Percentiles rank a stretch among this genome's conserved stretches.
Conservation (phyloP, 2,888 invertebrate genomes). For the Adelognathus sp. region DNA sequence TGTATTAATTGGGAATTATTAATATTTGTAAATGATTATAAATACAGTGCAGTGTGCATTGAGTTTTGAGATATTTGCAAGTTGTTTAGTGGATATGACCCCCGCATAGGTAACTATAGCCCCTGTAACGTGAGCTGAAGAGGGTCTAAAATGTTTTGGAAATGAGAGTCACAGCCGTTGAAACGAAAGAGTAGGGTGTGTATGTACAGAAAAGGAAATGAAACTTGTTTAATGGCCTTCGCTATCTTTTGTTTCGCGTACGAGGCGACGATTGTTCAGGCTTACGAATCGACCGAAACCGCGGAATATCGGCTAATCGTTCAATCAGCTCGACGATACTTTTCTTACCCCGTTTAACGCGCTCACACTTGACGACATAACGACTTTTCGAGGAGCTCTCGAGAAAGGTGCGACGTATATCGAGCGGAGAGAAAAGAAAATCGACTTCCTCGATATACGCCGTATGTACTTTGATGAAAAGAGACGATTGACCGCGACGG, state of each 20-base stretch:
- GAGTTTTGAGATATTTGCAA: no score
- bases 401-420: background rate
- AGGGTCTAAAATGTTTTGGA: background rate
- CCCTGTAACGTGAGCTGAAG: background rate
- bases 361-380: background rate
- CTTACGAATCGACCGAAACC: background rate
- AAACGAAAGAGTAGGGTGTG: slow-evolving; percentile 29
- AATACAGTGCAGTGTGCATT: no score
- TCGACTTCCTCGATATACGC: background rate
- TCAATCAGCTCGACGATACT: background rate
- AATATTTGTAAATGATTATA: no score
- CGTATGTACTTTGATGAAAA: background rate
- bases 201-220: slow-evolving; percentile 14
- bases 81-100: no score
- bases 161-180: background rate
- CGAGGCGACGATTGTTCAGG: slow-evolving; percentile 42
- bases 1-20: no score
- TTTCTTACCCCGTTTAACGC: background rate
- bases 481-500: slow-evolving; percentile 21
- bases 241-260: slow-evolving; percentile 37
- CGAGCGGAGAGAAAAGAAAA: slow-evolving; percentile 19
- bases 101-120: no score
- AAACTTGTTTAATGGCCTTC: slow-evolving; percentile 22
- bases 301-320: slow-evolving; percentile 35
- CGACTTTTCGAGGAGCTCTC: background rate